Evolutionary conservation across 2,888 invertebrate species (phyloP).

Genomic region (Macaria liturata): DNA sequence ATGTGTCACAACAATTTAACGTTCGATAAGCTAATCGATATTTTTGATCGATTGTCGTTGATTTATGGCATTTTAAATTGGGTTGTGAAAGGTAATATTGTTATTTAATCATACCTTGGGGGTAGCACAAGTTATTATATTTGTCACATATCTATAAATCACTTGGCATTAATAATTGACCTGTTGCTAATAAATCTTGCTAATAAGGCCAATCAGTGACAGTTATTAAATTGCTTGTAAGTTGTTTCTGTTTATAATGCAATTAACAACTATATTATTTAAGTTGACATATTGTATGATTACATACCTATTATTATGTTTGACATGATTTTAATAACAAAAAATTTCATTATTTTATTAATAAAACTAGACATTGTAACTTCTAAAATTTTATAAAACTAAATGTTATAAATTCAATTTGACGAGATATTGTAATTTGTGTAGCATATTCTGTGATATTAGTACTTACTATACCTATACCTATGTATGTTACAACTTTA

Average conservation of each 20-base stretch:
- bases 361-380: too few relatives aligned
- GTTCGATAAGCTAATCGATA: slow-evolving; percentile 36
- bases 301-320: too few relatives aligned
- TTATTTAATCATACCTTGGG: slow-evolving; percentile 21
- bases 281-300: too few relatives aligned
- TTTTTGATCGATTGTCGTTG: slow-evolving; percentile 31
- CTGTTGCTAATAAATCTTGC: slow-evolving; percentile 22
- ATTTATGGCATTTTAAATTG: slow-evolving; percentile 26
- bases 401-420: too few relatives aligned
- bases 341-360: too few relatives aligned
- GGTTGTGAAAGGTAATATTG: slow-evolving; percentile 22
- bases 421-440: too few relatives aligned
- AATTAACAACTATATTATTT: neutral
- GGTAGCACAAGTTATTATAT: slow-evolving; percentile 21
- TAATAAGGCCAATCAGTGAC: slow-evolving; percentile 20
- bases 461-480: too few relatives aligned
- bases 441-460: too few relatives aligned
- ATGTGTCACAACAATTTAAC: slow-evolving; percentile 41
- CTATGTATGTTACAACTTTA: too few relatives aligned
- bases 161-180: slow-evolving; percentile 22
- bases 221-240: slow-evolving; percentile 5
- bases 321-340: too few relatives aligned
- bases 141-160: slow-evolving; percentile 32
- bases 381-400: too few relatives aligned
- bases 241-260: neutral